Percentiles rank a stretch among this genome's conserved stretches.
Evolutionary conservation across 2,113 vertebrate genomes (phyloP).

Genomic region (Labeo rohita): DNA sequence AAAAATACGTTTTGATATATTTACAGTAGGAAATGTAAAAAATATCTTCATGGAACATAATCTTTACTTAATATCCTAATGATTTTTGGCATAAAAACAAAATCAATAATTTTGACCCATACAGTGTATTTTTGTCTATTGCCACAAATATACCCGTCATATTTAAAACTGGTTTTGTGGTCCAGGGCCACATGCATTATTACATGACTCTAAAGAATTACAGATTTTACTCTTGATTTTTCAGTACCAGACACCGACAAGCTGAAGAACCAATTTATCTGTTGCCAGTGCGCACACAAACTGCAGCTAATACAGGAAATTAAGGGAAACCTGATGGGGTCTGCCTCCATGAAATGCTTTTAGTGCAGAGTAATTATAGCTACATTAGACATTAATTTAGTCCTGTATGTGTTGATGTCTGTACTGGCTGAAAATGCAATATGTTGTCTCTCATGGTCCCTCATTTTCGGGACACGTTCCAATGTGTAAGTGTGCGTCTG

Average conservation of each 20-base stretch:
- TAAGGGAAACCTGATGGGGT: slow-evolving; percentile 50
- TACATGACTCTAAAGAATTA: neutral
- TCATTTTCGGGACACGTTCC: slow-evolving; percentile 51
- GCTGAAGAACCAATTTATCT: slow-evolving; percentile 22
- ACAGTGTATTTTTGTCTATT: no score
- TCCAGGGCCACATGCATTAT: neutral
- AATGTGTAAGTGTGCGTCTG: slow-evolving; percentile 35
- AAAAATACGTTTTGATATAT: no score
- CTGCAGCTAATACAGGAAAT: slow-evolving; percentile 55
- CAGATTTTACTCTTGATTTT: neutral
- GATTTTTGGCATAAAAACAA: no score
- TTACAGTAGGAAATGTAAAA: no score
- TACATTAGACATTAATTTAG: slow-evolving; percentile 60
- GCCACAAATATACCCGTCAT: no score
- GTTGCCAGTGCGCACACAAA: slow-evolving; percentile 51
- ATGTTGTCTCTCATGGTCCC: slow-evolving; percentile 40
- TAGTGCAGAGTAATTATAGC: slow-evolving; percentile 56
- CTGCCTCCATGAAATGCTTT: slow-evolving; percentile 57
- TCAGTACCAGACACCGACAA: neutral
- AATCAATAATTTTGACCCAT: no score
- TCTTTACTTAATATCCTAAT: no score
- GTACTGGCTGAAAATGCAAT: slow-evolving; percentile 40
- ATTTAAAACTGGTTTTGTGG: no score
- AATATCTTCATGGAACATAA: no score
- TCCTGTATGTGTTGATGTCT: slow-evolving; percentile 43